phyloP scores from a whole-genome alignment of 2,113 vertebrate species.

The Fukomys damarensis region DNA sequence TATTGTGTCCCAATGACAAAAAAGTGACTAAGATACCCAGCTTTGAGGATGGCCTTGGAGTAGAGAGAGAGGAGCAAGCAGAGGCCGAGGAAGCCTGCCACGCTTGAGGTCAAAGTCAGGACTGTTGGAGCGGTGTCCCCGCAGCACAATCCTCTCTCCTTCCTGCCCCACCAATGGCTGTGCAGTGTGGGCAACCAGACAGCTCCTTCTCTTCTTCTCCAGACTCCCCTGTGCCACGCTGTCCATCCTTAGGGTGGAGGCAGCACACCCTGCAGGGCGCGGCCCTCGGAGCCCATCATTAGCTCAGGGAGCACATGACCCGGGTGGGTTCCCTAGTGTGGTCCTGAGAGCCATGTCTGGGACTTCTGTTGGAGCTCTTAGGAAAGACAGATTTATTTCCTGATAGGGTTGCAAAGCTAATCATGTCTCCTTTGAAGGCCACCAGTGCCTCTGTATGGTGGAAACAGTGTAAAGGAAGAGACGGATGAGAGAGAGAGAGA shows the following conservation, averaged over 20 bases:
- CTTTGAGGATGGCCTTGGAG: neutral
- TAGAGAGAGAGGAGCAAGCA: neutral
- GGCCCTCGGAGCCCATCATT: neutral
- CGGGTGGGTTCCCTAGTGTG: neutral
- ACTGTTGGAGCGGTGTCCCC: neutral
- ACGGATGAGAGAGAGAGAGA: no score
- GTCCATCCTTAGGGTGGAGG: rapidly evolving
- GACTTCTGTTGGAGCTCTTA: neutral
- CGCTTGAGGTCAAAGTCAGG: rapidly evolving
- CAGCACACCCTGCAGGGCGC: neutral
- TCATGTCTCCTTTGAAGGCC: neutral
- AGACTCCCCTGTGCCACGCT: neutral
- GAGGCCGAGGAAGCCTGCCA: neutral
- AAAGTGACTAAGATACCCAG: neutral
- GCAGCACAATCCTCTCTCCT: neutral
- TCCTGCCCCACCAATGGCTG: no score
- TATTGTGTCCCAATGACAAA: neutral
- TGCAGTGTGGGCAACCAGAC: neutral
- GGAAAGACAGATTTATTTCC: neutral
- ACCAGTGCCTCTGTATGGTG: neutral
- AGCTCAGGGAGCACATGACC: neutral
- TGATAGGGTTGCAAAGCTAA: neutral
- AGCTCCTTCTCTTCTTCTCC: neutral
- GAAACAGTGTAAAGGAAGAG: neutral
- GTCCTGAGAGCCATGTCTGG: neutral